Percentiles rank a stretch among this genome's conserved stretches.
Conservation (phyloP, 2,888 invertebrate species). For the Lepidocyrtinus sp. region DNA sequence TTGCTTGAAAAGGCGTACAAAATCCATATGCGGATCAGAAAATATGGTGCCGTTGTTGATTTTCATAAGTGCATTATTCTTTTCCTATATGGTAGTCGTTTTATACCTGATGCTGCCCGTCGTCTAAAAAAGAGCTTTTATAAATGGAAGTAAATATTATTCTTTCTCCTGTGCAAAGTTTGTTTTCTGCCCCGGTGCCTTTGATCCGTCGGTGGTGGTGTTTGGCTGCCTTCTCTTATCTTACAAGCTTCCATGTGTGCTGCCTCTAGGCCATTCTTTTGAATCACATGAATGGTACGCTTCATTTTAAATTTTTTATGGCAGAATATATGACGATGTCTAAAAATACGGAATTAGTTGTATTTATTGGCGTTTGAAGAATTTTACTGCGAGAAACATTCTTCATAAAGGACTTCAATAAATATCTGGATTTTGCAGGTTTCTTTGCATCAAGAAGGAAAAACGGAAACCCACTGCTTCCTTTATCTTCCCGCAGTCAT, state of each 20-base stretch:
- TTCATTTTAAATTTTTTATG: too few relatives aligned
- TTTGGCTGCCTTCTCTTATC: background rate
- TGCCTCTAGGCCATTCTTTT: background rate
- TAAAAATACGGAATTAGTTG: background rate
- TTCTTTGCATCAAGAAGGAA: too few relatives aligned
- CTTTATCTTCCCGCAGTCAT: too few relatives aligned
- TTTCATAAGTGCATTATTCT: slow-evolving; percentile 38
- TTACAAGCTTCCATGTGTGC: background rate
- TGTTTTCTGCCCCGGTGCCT: background rate
- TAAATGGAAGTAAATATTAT: background rate
- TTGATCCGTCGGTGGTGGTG: background rate
- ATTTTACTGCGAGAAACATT: background rate
- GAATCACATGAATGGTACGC: background rate
- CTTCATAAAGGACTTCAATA: too few relatives aligned
- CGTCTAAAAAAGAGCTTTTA: background rate
- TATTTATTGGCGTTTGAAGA: background rate
- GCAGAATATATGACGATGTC: too few relatives aligned
- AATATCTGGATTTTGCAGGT: too few relatives aligned
- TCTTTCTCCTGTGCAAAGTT: background rate
- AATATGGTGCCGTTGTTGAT: slow-evolving; percentile 21
- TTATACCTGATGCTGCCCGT: slow-evolving; percentile 38
- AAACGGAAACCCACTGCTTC: too few relatives aligned
- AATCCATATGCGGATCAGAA: background rate
- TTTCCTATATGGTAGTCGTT: slow-evolving; percentile 23
- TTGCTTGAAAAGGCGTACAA: background rate